Evolutionary conservation across 1,140 invertebrate genomes (phyloP).

Genomic region (Zeugodacus cucurbitae): DNA sequence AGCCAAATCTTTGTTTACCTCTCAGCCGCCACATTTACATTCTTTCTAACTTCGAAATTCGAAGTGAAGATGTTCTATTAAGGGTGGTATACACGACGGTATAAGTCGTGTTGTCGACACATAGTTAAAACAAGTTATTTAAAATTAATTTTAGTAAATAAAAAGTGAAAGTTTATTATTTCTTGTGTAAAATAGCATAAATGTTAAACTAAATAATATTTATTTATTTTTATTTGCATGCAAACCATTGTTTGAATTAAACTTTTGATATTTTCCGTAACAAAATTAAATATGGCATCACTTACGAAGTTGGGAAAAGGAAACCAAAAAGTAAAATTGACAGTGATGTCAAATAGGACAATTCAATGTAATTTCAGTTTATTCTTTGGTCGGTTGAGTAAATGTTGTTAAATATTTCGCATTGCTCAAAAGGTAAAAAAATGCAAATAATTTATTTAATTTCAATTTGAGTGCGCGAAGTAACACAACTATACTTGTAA

Average conservation of each 20-base stretch:
- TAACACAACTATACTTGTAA: background rate
- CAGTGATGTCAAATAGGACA: background rate
- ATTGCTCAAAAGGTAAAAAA: background rate
- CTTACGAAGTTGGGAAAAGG: background rate
- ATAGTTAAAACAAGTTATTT: background rate
- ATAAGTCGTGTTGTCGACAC: background rate
- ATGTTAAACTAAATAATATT: too few relatives aligned
- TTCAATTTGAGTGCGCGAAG: background rate
- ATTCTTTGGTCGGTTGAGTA: background rate
- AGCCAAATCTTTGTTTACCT: background rate
- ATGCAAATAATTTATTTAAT: background rate
- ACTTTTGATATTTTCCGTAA: too few relatives aligned
- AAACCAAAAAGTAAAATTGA: background rate
- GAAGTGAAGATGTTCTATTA: background rate
- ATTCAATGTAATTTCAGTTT: background rate
- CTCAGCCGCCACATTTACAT: conserved; percentile 6
- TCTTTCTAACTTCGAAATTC: background rate
- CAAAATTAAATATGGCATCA: background rate
- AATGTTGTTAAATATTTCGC: background rate
- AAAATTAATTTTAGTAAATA: too few relatives aligned
- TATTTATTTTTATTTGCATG: too few relatives aligned
- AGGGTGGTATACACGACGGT: background rate
- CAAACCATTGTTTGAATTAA: too few relatives aligned
- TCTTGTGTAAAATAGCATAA: too few relatives aligned
- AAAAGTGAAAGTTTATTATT: too few relatives aligned